A percentile compares a stretch with the other conserved stretches of the same genome.
Evolutionary conservation across 2,888 invertebrate species (phyloP).

Genomic region (Meteorus cinctellus): DNA sequence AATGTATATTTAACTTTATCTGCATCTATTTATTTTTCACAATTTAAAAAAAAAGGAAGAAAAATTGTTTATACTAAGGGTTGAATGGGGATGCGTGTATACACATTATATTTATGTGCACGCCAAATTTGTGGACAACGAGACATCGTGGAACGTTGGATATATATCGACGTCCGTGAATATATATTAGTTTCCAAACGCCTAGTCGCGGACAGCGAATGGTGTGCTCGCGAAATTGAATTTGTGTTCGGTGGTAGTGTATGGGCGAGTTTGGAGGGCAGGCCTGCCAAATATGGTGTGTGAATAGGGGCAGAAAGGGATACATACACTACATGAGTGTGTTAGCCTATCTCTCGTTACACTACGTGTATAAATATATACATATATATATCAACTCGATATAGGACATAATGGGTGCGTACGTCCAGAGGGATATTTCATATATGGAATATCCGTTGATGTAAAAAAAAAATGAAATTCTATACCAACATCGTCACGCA

Average conservation of each 20-base stretch:
- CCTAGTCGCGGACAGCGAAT: conserved; percentile 33
- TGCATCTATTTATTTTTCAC: not conserved
- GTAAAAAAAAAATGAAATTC: conserved; percentile 1
- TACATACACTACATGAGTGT: not conserved
- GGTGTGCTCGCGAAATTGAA: conserved; percentile 41
- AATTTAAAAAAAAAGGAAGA: not conserved
- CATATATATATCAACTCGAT: not conserved
- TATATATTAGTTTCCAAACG: conserved; percentile 42
- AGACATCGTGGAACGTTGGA: conserved; percentile 22
- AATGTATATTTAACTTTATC: not conserved
- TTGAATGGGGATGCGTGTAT: not conserved
- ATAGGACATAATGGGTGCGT: conserved; percentile 35
- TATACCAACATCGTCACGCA: too few species aligned
- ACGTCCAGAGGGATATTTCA: conserved; percentile 38
- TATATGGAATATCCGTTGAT: conserved; percentile 35
- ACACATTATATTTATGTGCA: conserved; percentile 25
- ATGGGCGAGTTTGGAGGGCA: not conserved
- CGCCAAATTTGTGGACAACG: conserved; percentile 19
- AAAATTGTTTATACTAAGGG: not conserved
- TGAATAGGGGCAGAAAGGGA: not conserved
- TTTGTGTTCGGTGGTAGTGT: conserved; percentile 32
- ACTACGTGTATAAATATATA: not conserved
- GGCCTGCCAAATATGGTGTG: not conserved
- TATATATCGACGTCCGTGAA: conserved; percentile 37
- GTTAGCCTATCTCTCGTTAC: not conserved